Evolutionary conservation across 37 sponge, comb jelly and placozoan species (phyloP), one percentile per base, ranked within the genome.

Genomic region (Axinella damicornis): DNA sequence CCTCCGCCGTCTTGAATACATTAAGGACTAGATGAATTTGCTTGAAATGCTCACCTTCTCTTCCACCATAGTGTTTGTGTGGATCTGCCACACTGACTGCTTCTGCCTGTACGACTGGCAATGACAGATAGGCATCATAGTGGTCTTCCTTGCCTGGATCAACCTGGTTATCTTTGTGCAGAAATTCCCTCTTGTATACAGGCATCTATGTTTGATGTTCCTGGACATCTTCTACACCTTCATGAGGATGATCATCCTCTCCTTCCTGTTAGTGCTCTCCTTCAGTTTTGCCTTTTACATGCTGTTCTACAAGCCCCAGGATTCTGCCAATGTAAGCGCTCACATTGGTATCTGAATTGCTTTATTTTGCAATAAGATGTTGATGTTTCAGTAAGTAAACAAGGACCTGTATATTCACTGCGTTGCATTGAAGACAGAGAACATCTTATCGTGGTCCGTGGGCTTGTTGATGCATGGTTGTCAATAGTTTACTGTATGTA

Each of bases 191-290:
- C 68, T 87, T 15, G 68, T 85, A 16, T 85, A 81, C 0, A 91
- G 94, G 57, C 94, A 97, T 80, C 84, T 97, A n/a, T n/a, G n/a
- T 0, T 75, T 97, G 31, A 97, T 97, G 97, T 97, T 91, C 38
- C 69, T 86, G 30, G 78, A 85, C 81, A 90, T 97, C 16, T 78
- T 85, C 64, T 74, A 77, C 55, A 97, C 90, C 21, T 97, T 94
- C 78, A 34, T 88, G 52, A 91, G 89, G 76, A 63, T 94, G 38
- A 64, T 85, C 34, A n/a, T 94, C 22, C 83, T 97, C 5, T 74
- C 82, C 25, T 9, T 89, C 0, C 77, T 94, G 40, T 87, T 97
- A 28, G 74, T 92, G 1, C 73, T 92, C 11, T 87, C 94, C 31
- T 97, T 97, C 63, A 86, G 92, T 1, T 55, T 97, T 37, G 69